These are phyloP conservation scores for Rhodeus uyekii DNA, from an alignment of 2,797 vertebrate genomes.

Conservation along the genomic window DNA sequence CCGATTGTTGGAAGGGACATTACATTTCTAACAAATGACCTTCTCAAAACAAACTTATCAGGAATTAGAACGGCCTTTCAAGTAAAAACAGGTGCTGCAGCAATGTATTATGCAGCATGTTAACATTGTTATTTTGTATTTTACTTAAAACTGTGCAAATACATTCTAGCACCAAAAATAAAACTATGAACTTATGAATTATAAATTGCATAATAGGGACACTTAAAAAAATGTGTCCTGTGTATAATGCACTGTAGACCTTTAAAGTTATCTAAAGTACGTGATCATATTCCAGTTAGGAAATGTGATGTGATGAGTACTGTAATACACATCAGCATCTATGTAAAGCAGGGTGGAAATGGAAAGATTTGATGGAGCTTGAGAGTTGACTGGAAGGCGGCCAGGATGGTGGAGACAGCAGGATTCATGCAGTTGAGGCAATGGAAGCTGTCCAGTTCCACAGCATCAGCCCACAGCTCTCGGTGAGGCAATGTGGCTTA, in stretches of 20 bases:
- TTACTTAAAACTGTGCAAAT: neutral
- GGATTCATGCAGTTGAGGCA: neutral
- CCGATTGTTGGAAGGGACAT: neutral
- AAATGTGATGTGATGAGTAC: conserved; percentile 42
- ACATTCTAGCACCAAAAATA: neutral
- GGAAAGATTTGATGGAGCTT: neutral
- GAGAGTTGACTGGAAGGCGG: conserved; percentile 23
- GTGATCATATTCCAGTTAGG: conserved; percentile 29
- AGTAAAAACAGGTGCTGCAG: neutral
- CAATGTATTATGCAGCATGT: neutral
- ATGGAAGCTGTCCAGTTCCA: conserved; percentile 37
- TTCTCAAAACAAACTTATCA: no score
- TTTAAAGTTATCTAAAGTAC: neutral
- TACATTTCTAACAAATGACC: neutral
- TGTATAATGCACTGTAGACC: neutral
- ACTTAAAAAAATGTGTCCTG: conserved; percentile 1
- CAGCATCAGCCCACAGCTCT: conserved; percentile 23
- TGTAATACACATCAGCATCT: conserved; percentile 34
- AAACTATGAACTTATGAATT: neutral
- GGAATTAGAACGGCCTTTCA: neutral
- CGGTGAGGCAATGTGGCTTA: conserved; percentile 9
- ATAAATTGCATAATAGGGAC: neutral
- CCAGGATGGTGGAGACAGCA: neutral
- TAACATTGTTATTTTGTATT: no score
- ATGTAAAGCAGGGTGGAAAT: conserved; percentile 36